A percentile compares a stretch with the other conserved stretches of the same genome.
These are phyloP conservation scores for Tribolium castaneum DNA, from an alignment of 1,140 invertebrate genomes.

Conservation along the genomic window DNA sequence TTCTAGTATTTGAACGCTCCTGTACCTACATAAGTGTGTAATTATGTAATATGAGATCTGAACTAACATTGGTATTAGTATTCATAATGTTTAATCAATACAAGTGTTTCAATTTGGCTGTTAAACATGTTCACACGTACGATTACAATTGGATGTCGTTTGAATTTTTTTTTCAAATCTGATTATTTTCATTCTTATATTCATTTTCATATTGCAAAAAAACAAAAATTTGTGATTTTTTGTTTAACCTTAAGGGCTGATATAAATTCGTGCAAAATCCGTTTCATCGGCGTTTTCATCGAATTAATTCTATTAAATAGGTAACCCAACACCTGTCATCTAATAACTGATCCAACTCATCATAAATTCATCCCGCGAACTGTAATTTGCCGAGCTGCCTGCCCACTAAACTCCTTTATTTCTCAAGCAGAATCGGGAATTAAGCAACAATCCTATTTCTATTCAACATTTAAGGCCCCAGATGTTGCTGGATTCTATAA, in stretches of 20 bases:
- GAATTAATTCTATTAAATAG: slow-evolving; percentile 47
- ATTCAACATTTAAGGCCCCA: slow-evolving; percentile 41
- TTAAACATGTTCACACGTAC: no score
- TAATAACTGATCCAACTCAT: slow-evolving; percentile 57
- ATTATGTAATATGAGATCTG: no score
- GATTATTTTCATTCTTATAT: no score
- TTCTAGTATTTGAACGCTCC: no score
- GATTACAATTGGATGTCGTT: no score
- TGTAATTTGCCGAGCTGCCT: slow-evolving; percentile 59
- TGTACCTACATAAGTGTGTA: no score
- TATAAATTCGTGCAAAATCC: neutral
- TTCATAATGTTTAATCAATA: no score
- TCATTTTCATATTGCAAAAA: no score
- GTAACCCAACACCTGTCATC: slow-evolving; percentile 55
- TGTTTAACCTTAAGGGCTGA: neutral
- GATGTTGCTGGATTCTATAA: slow-evolving; percentile 37
- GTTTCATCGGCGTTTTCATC: neutral
- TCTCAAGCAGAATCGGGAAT: slow-evolving; percentile 5
- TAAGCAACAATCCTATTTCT: slow-evolving; percentile 1
- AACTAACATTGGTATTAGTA: no score
- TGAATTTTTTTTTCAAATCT: no score
- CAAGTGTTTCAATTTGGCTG: no score
- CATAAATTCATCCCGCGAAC: slow-evolving; percentile 57
- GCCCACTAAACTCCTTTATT: slow-evolving; percentile 17
- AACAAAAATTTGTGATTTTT: neutral